phyloP scores from a whole-genome alignment of 1,140 invertebrate species.

The Aphelenchoides avenae region DNA sequence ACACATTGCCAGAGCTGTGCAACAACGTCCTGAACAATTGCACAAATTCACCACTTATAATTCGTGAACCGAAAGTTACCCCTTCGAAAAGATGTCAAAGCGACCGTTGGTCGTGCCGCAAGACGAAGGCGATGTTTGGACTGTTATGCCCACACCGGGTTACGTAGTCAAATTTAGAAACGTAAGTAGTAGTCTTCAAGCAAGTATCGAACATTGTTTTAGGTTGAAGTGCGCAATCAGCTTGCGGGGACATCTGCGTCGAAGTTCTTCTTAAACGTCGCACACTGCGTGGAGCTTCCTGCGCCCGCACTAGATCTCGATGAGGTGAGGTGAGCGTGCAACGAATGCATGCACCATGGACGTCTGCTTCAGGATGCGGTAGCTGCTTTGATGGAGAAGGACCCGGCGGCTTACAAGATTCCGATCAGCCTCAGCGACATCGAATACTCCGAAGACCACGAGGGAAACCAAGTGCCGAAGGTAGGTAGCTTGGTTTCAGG shows the following conservation, averaged over 20 bases:
- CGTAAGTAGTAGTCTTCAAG: slow-evolving; percentile 2
- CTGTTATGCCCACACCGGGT: slow-evolving; percentile 21
- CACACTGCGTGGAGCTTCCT: slow-evolving; percentile 24
- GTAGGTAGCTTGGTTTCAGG: not conserved
- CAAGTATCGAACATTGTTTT: not conserved
- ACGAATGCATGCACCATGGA: too few relatives aligned
- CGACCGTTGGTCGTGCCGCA: too few relatives aligned
- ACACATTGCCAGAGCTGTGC: too few relatives aligned
- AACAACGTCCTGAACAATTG: too few relatives aligned
- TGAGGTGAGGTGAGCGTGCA: slow-evolving; percentile 3
- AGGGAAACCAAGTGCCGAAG: slow-evolving; percentile 5
- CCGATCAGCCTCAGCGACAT: slow-evolving; percentile 25
- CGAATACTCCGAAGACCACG: slow-evolving; percentile 17
- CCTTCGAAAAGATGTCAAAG: too few relatives aligned
- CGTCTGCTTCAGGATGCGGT: slow-evolving; percentile 13
- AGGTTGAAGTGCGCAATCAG: slow-evolving; percentile 10
- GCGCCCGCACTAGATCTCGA: slow-evolving; percentile 18
- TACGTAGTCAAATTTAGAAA: slow-evolving; percentile 31
- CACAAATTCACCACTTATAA: too few relatives aligned
- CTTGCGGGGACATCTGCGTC: slow-evolving; percentile 2
- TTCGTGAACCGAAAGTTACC: too few relatives aligned
- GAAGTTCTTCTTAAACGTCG: slow-evolving; percentile 32
- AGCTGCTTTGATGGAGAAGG: slow-evolving; percentile 15
- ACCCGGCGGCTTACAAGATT: slow-evolving; percentile 23
- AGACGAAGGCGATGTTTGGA: slow-evolving; percentile 17